These are phyloP conservation scores for Eolophus roseicapilla DNA, from an alignment of 2,113 vertebrate genomes.

Conservation along the genomic window DNA sequence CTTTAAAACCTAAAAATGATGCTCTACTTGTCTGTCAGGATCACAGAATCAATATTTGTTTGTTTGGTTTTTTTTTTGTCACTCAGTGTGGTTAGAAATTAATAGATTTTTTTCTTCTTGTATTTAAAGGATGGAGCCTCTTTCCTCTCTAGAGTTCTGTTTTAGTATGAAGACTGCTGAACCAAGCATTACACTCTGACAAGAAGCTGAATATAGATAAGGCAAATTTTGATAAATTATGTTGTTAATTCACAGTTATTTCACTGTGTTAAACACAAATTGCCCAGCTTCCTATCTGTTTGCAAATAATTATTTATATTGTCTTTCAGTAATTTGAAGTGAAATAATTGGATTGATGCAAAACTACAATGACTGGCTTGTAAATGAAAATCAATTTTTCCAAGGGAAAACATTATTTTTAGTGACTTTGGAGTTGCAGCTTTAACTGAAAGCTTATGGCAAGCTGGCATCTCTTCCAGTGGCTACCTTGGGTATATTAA, in stretches of 20 bases:
- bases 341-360: conserved; percentile 20
- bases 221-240: not conserved
- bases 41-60: not conserved
- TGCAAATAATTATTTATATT: conserved; percentile 1
- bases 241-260: not conserved
- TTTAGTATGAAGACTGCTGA: not conserved
- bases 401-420: not conserved
- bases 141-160: not conserved
- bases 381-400: conserved; percentile 21
- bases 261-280: not conserved
- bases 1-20: not conserved
- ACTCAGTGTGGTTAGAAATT: not conserved
- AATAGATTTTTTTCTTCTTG: not conserved
- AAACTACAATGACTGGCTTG: not conserved
- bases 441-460: not conserved
- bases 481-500: not conserved
- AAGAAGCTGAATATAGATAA: not conserved
- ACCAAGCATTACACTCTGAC: not conserved
- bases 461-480: not conserved
- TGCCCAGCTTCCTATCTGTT: not conserved
- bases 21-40: not conserved
- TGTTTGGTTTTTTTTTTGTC: not conserved
- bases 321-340: not conserved
- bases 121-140: not conserved
- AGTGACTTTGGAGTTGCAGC: not conserved